Base-by-base conservation (phyloP, 64 coral and sea anemone species). In the Trachythela sp. region DNA sequence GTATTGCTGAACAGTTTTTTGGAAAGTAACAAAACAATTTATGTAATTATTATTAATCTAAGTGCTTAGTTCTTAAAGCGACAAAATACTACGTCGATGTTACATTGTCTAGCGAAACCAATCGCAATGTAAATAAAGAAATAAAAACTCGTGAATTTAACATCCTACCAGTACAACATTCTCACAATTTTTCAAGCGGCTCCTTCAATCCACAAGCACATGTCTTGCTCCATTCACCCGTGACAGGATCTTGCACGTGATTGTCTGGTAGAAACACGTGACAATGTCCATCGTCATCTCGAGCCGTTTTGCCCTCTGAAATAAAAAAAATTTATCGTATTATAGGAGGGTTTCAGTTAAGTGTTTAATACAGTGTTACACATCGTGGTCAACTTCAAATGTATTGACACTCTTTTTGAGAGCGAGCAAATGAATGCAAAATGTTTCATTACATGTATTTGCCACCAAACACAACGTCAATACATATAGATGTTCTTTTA, bases 191-290 rank as follows among this genome's bases (percentile, higher is more conserved):
- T 26, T 97, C 92, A 60, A 98, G 92, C 13, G 95, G 91, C 13
- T 94, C 91, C 39, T 91, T 98, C 15, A 94, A 76, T 36, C 95
- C 95, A 91, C 95, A 98, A 9, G 95, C 45, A 48, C 95, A 98
- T 13, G 89, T 87, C 51, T 94, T 98, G 15, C 50, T 98, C 95
- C 95, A 98, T 85, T 98, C 95, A 33, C 95, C 95, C 13, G 86
- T 98, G 6, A 98, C 86, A 20, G 88, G 88, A 68, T 98, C 95
- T 59, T 98, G 87, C 67, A 91, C 90, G 86, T 88, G 91, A 36
- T 83, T 85, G 15, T 59, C 92, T 42, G 91, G 54, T 30, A 88
- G 86, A 34, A 98, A 98, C 52, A 98, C 95, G 90, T 98, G 95
- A 29, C 95, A 98, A 77, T 98, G 95, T 0, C 95, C 95, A 35